phyloP scores from a whole-genome alignment of 2,113 vertebrate genomes.

The Tylochromis polylepis region DNA sequence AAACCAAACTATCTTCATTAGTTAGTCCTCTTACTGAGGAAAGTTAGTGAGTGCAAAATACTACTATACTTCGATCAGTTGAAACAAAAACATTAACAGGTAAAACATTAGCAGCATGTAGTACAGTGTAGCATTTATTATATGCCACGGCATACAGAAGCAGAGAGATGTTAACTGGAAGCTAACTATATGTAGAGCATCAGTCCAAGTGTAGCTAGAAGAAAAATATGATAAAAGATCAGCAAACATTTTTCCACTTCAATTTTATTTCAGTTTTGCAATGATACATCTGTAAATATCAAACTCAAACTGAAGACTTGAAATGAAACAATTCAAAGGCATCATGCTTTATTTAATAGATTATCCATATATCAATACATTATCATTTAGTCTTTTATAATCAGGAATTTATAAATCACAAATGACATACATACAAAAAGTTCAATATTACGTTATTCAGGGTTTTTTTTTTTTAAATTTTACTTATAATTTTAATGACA shows the following conservation, averaged over 20 bases:
- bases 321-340: slow-evolving; percentile 10
- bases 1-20: not conserved
- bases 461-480: not conserved
- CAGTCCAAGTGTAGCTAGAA: not conserved
- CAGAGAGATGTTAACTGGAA: not conserved
- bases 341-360: slow-evolving; percentile 67
- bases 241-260: not conserved
- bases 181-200: not conserved
- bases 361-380: slow-evolving; percentile 20
- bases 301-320: not conserved
- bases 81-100: not conserved
- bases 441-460: not conserved
- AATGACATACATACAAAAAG: slow-evolving; percentile 4
- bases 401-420: slow-evolving; percentile 8
- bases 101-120: not conserved
- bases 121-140: not conserved
- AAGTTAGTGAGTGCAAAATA: not conserved
- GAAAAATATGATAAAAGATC: not conserved
- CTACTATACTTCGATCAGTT: not conserved
- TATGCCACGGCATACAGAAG: not conserved
- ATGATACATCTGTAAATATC: not conserved
- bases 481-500: not conserved
- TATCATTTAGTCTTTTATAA: slow-evolving; percentile 6
- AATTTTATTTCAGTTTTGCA: not conserved
- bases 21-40: not conserved